phyloP scores from a whole-genome alignment of 2,797 vertebrate species.

The Benthosema pterotum region DNA sequence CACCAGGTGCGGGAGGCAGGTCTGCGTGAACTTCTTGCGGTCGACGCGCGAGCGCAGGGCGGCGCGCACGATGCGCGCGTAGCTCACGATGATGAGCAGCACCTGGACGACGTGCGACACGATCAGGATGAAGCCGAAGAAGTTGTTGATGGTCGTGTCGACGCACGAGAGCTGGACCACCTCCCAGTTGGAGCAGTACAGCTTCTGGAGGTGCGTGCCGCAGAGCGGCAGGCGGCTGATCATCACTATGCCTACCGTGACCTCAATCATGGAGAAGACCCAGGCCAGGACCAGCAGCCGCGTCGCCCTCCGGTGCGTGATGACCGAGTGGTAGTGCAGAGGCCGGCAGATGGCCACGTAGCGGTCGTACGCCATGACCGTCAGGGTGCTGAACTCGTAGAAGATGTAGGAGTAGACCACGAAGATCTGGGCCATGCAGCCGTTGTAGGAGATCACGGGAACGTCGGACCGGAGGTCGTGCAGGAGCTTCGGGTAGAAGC shows the following conservation, averaged over 20 bases:
- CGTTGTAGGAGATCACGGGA: conserved; percentile 46
- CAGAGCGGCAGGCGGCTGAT: conserved; percentile 56
- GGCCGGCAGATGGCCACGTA: conserved; percentile 73
- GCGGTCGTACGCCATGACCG: conserved; percentile 74
- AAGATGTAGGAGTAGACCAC: conserved; percentile 51
- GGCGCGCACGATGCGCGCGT: conserved; percentile 55
- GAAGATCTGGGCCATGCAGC: conserved; percentile 64
- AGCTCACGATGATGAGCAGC: conserved; percentile 63
- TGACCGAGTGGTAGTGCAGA: conserved; percentile 63
- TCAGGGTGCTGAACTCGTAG: conserved; percentile 60
- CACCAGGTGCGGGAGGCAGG: conserved; percentile 71
- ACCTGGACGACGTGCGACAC: conserved; percentile 44
- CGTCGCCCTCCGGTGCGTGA: conserved; percentile 48
- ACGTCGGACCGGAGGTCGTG: conserved; percentile 53
- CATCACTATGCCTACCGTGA: not conserved
- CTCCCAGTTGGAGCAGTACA: conserved; percentile 75
- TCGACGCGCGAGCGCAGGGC: conserved; percentile 38
- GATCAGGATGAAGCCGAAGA: conserved; percentile 54
- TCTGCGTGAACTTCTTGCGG: conserved; percentile 68
- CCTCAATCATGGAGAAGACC: conserved; percentile 52
- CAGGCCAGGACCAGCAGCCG: conserved; percentile 64
- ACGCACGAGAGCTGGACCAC: conserved; percentile 72
- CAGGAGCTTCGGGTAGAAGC: conserved; percentile 70
- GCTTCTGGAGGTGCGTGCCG: conserved; percentile 42
- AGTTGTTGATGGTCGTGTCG: conserved; percentile 47